These are phyloP conservation scores for Drosophila hamatofila DNA, from an alignment of 2,888 invertebrate genomes.

Conservation along the genomic window DNA sequence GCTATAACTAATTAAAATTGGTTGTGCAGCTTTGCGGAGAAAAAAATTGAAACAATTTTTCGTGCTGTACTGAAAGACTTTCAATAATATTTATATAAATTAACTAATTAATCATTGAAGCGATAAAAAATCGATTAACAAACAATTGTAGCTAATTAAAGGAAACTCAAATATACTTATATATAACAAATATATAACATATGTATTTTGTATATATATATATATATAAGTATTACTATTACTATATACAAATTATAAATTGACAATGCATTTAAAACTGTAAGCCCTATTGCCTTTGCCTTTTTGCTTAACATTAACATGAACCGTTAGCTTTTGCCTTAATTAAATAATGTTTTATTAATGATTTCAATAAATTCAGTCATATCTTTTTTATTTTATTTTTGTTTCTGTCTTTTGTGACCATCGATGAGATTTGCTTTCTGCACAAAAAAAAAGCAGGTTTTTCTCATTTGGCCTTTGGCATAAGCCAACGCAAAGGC, in stretches of 20 bases:
- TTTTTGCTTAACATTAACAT: conserved; percentile 12
- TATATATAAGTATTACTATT: no score
- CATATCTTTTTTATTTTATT: neutral
- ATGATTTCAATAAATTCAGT: conserved; percentile 25
- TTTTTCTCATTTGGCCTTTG: conserved; percentile 73
- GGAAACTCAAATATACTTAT: neutral
- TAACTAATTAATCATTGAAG: neutral
- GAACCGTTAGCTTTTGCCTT: conserved; percentile 41
- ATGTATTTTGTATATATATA: conserved; percentile 3
- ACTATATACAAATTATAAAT: neutral
- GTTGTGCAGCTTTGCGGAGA: neutral
- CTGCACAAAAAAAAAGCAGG: conserved; percentile 54
- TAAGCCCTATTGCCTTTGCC: conserved; percentile 4
- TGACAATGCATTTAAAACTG: conserved; percentile 26
- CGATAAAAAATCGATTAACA: conserved; percentile 1
- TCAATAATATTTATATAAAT: neutral
- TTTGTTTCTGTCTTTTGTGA: conserved; percentile 24
- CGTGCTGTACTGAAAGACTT: neutral
- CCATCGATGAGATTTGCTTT: conserved; percentile 54
- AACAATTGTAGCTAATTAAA: conserved; percentile 15
- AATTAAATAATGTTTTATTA: conserved; percentile 50
- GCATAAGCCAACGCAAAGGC: conserved; percentile 74
- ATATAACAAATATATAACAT: neutral
- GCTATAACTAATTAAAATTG: conserved; percentile 1
- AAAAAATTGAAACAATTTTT: neutral